A percentile compares a stretch with the other conserved stretches of the same genome.
Evolutionary conservation across 2,888 invertebrate species (phyloP).

Genomic region (Baccha elongata): DNA sequence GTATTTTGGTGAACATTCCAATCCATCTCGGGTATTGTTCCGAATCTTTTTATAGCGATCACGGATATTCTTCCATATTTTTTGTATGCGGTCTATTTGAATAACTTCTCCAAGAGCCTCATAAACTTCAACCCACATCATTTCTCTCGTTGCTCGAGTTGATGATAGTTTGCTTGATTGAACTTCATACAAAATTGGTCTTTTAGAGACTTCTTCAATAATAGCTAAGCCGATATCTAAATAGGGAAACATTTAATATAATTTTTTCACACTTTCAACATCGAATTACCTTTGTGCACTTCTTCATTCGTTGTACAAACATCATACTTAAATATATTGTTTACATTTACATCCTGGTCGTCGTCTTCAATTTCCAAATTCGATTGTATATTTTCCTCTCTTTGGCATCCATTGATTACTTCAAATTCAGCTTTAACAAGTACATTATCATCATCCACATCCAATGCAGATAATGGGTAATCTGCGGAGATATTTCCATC

Average conservation of each 20-base stretch:
- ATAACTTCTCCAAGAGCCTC: constrained; percentile 58
- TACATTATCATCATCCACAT: constrained; percentile 34
- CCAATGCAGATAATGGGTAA: constrained; percentile 29
- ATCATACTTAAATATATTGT: constrained; percentile 28
- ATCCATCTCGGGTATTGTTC: constrained; percentile 39
- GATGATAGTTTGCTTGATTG: constrained; percentile 22
- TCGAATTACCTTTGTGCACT: constrained; percentile 26
- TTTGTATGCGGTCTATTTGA: constrained; percentile 64
- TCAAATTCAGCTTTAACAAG: constrained; percentile 36
- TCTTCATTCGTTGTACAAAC: background rate
- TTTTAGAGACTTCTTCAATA: constrained; percentile 65
- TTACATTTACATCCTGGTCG: background rate
- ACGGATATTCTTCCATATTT: constrained; percentile 72
- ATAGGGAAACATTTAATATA: constrained; percentile 1
- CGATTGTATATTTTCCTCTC: constrained; percentile 14
- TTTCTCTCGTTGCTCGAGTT: constrained; percentile 33
- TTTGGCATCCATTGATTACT: constrained; percentile 3
- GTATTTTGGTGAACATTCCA: constrained; percentile 41
- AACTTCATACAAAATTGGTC: constrained; percentile 65
- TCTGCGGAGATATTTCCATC: constrained; percentile 47
- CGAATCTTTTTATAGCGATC: constrained; percentile 70
- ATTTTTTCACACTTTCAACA: background rate
- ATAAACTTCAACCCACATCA: constrained; percentile 66
- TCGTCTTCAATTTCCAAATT: constrained; percentile 2
- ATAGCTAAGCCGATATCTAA: constrained; percentile 67